Base-by-base conservation (phyloP, 2,888 invertebrate species). In the Linyphia triangularis region DNA sequence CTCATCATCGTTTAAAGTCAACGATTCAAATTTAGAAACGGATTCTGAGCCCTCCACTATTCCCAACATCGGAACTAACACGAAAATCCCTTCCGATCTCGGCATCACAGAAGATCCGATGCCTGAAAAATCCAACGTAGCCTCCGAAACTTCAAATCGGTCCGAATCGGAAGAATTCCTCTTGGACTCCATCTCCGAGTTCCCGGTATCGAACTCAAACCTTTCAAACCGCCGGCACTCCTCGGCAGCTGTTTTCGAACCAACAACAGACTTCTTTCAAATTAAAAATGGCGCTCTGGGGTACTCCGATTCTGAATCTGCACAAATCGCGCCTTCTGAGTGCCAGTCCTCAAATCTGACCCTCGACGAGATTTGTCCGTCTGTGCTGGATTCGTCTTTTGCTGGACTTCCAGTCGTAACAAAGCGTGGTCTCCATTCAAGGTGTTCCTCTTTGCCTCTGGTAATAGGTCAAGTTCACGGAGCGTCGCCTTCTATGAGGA, bases 381-480 rank as follows among this genome's bases (percentile, higher is more conserved):
- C 26, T 28, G 43, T 13, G 13, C n/a, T 67, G 43, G 51, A 67
- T 5, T 19, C 67, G n/a, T 22, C 67, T 2, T 40, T 65, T 1
- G 19, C 24, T 26, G 70, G 26, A 7, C 28, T 79, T 10, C 69
- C 13, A 28, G 70, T 57, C 26, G 57, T 26, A 13, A 5, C 24
- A 2, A 19, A 40, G 43, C 24, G 72, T 0, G 24, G 26, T 43
- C 59, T 75, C 13, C 72, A 67, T 24, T 37, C 72, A 7, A 79
- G 85, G 33, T 65, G 86, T 30, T 37, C 69, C 1, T 88, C 86
- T 10, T 37, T 88, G 57, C 86, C 86, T 13, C 67, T 75, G 28
- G 70, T 82, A 16, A 33, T 72, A 24, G 82, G 82, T 63, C 82
- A 82, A 72, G 78, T 79, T 30, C 65, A 37, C 4, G 24, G 7